These are phyloP conservation scores for Nephila pilipes DNA, from an alignment of 1,140 invertebrate species.

Conservation along the genomic window DNA sequence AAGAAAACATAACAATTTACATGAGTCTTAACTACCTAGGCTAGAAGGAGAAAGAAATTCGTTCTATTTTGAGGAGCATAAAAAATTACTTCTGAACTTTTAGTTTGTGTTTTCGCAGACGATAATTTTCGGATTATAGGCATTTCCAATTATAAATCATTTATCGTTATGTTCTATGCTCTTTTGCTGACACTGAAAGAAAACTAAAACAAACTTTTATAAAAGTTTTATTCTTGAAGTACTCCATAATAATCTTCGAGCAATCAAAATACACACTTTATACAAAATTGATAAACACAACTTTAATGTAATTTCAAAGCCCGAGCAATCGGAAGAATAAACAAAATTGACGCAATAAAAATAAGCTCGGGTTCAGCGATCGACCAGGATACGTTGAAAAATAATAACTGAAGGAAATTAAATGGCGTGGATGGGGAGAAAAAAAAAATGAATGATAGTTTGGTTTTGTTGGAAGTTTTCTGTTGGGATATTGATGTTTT, in stretches of 20 bases:
- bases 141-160: not conserved
- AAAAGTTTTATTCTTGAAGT: not conserved
- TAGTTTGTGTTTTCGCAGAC: not conserved
- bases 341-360: not conserved
- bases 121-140: not conserved
- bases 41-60: no score
- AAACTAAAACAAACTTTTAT: not conserved
- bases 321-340: not conserved
- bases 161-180: not conserved
- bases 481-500: not conserved
- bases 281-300: not conserved
- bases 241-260: not conserved
- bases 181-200: not conserved
- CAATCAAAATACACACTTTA: not conserved
- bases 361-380: not conserved
- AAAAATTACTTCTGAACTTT: not conserved
- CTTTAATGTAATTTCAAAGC: not conserved
- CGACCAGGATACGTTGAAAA: slow-evolving; percentile 24
- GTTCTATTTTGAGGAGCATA: no score
- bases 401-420: slow-evolving; percentile 1
- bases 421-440: not conserved
- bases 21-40: no score
- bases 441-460: slow-evolving; percentile 6
- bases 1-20: no score
- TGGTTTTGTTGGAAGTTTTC: not conserved